These are phyloP conservation scores for Meloe dianella DNA, from an alignment of 2,888 invertebrate species.

Conservation along the genomic window DNA sequence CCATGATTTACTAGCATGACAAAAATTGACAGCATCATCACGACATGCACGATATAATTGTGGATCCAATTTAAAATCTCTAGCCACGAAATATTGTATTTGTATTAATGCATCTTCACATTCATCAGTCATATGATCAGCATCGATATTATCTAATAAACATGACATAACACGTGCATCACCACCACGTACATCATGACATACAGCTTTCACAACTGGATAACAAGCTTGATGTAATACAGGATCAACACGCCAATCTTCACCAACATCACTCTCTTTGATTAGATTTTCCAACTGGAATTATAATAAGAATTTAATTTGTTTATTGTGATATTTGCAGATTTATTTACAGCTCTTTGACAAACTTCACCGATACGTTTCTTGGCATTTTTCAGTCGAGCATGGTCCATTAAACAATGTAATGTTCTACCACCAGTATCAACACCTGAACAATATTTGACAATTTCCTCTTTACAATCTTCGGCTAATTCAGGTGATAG, in stretches of 20 bases:
- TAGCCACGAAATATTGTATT: conserved; percentile 95
- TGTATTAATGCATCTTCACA: conserved; percentile 93
- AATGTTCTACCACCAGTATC: conserved; percentile 88
- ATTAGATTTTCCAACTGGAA: conserved; percentile 77
- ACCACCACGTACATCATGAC: conserved; percentile 74
- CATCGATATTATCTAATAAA: conserved; percentile 89
- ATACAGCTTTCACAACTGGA: conserved; percentile 80
- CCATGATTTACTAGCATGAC: conserved; percentile 82
- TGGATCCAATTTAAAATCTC: conserved; percentile 93
- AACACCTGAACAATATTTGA: conserved; percentile 72
- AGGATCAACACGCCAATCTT: conserved; percentile 95
- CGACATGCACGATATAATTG: conserved; percentile 87
- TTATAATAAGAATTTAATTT: neutral
- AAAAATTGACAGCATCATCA: conserved; percentile 82
- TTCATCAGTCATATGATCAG: conserved; percentile 81
- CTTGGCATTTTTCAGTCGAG: conserved; percentile 69
- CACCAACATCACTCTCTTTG: conserved; percentile 89
- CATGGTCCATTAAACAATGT: conserved; percentile 93
- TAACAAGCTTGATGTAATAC: conserved; percentile 85
- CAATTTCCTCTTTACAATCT: conserved; percentile 85
- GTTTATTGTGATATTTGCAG: neutral
- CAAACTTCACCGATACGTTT: conserved; percentile 74
- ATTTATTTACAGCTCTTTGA: conserved; percentile 69
- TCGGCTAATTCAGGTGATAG: conserved; percentile 92
- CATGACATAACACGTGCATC: conserved; percentile 89